Evolutionary conservation across 2,113 vertebrate species (phyloP), one percentile per base, ranked within the genome.

Genomic region (Muntiacus reevesi): DNA sequence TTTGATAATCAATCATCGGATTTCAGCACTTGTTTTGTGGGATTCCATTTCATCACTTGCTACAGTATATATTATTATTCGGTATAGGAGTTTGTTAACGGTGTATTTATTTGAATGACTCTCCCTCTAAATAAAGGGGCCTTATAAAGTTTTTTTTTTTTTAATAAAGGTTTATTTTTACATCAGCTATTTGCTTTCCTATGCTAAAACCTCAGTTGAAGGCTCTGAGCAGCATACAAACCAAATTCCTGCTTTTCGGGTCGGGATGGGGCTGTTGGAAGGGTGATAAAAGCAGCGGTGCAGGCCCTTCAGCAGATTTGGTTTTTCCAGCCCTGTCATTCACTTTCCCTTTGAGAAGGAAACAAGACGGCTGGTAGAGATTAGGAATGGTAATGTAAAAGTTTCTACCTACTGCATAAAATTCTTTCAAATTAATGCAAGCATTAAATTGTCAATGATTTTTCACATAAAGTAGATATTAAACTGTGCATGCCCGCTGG

Each of bases 21-120:
- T 97, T 99, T 99, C 98, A 98, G 97, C 98, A 98, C 98, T 99
- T 99, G 98, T 98, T 99, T 98, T 98, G 96, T 97, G 97, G 98
- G 94, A 98, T 98, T 98, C 97, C 98, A 98, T 98, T 98, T 99
- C 98, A 99, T 98, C 98, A 98, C 98, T 98, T 98, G 96, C 92
- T 98, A 98, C 94, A 98, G 92, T 98, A 99, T 98, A 98, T 99
- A 98, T 98, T 99, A 98, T 98, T 97, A 99, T 99, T 99, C 98
- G 94, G 99, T 98, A 97, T 95, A 93, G 74, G 97, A 98, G 98
- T 99, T 99, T 98, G 96, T 98, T 99, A 99, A 98, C 7, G 11
- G 97, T 98, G 96, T 98, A 98, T 99, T 99, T 99, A 99, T 99
- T 99, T 99, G 98, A 99, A 98, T 93, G 98, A 78, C 83, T 98